Base-by-base conservation (phyloP, 2,797 vertebrate genomes). In the Ctenochaetus hawaiiensis region DNA sequence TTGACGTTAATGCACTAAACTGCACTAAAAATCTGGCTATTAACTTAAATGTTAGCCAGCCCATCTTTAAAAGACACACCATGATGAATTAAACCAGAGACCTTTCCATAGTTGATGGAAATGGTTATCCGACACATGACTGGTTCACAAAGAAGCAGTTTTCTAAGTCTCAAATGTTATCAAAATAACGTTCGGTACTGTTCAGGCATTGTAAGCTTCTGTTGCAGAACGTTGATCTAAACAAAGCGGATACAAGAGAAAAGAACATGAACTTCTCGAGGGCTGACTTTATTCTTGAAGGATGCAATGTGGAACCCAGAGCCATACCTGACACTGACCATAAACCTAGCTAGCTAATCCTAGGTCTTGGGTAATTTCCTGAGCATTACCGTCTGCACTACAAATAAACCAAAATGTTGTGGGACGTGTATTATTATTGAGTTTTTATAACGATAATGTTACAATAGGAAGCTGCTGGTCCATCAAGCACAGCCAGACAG, bases 291-390 rank as follows among this genome's bases (percentile, higher is more conserved):
- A 30, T 30, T 30, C 5, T 30, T 30, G 30, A 30, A 30, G 30
- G 30, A 30, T 30, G 30, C 30, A 30, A 30, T 30, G 5, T 26
- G 26, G 6, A 72, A 70, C 14, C 17, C 62, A 54, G 9, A 74
- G 22, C 37, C 49, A 65, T 18, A 79, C 39, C 63, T 56, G 58
- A 59, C 65, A 71, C 48, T 11, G 47, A 48, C n/a, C 23, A 59
- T 10, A 68, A 45, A 74, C 56, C 22, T 34, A 60, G 61, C 37
- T 7, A 48, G 71, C 47, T 90, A 88, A 90, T 81, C 81, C 87
- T 37, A 63, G 37, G 8, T 87, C 47, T 69, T 58, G 14, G 30
- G 26, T 48, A 14, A 79, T 72, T 71, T 78, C 73, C 57, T 67
- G 7, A 60, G 26, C 17, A 10, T 69, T 72, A 69, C 41, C 41